Base-by-base conservation (phyloP, 2,113 vertebrate genomes). In the Dicentrarchus labrax region DNA sequence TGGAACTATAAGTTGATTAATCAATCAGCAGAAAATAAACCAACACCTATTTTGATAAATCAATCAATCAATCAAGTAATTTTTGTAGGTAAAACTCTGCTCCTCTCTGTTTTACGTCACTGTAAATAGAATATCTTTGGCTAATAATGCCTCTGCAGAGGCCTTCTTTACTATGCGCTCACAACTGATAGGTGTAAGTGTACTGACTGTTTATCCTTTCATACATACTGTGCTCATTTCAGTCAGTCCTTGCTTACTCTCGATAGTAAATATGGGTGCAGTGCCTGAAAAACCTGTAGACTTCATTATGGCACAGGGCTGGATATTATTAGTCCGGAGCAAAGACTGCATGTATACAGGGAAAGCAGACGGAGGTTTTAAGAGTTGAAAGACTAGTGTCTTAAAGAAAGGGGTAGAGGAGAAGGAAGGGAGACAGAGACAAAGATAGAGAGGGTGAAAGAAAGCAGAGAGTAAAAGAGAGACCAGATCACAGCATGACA, bases 381-480 rank as follows among this genome's bases (percentile, higher is more conserved):
- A 62, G 24, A 38, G n/a, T 30, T 4, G 11, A 54, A 50, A 39
- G 3, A 24, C 2, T 41, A 16, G 43, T 45, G 53, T 61, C 22
- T 22, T 1, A 8, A 12, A 8, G 56, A 53, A 41, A 16, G 48
- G 3, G 53, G 22, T 4, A 21, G 38, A 50, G 39, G 1, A 21
- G 24, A n/a, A n/a, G 45, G 12, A 13, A 47, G 4, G 30, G 45
- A 12, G 43, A 45, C 41, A 43, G 53, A 51, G 2, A 43, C 30
- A 72, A 17, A 59, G 22, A 57, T 12, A 60, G 2, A 41, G 22
- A 41, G 51, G 24, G 57, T 41, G 62, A 71, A 41, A 73, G 67
- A 72, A 65, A 68, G 9, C 36, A 59, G 51, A 22, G 65, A 64
- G 66, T 56, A 45, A 76, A 50, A 59, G 75, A 69, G 59, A 57